These are phyloP conservation scores for Vireo griseus DNA, from an alignment of 2,797 vertebrate genomes.

Conservation along the genomic window DNA sequence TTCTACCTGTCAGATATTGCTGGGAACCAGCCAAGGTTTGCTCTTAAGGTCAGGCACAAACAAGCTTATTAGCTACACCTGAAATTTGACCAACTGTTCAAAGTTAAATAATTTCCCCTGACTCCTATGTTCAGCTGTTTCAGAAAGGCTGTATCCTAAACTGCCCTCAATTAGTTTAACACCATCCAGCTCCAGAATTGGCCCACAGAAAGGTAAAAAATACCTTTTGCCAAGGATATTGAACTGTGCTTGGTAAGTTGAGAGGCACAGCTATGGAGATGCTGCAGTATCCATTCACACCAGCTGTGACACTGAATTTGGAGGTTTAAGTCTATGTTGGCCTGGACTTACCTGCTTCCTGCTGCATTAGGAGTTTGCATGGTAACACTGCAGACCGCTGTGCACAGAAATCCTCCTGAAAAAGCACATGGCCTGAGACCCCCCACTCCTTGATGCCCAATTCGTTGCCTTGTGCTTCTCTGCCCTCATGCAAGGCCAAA, in stretches of 20 bases:
- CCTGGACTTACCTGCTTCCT: neutral
- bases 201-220: neutral
- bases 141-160: neutral
- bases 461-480: neutral
- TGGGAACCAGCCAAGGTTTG: neutral
- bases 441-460: fast-evolving
- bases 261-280: neutral
- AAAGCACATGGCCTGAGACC: fast-evolving
- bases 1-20: neutral
- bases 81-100: neutral
- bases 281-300: neutral
- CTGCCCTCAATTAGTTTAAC: neutral
- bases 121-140: neutral
- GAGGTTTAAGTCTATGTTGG: fast-evolving
- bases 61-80: neutral
- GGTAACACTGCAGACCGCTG: fast-evolving
- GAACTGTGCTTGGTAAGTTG: neutral
- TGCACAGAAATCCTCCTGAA: neutral
- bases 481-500: fast-evolving
- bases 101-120: neutral
- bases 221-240: neutral
- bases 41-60: neutral
- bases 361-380: neutral
- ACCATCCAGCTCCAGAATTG: neutral
- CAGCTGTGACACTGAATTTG: neutral